These are phyloP conservation scores for Campopleginae sp. DNA, from an alignment of 2,888 invertebrate genomes.

Conservation along the genomic window DNA sequence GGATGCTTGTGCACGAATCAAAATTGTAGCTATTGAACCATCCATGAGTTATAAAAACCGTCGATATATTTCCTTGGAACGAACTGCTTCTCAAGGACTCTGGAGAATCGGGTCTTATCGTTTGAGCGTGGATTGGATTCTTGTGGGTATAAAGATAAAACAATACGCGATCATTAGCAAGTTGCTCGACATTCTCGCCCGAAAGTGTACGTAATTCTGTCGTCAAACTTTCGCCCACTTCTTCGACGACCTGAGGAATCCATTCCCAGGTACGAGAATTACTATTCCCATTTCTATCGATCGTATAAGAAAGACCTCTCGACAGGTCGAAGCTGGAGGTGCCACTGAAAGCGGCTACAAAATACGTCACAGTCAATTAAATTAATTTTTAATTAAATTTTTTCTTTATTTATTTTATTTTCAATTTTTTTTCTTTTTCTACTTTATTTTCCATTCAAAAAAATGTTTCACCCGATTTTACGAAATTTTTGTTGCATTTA, in stretches of 20 bases:
- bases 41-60: slow-evolving; percentile 10
- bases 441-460: too few relatives aligned
- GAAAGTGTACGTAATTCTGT: neutral
- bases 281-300: neutral
- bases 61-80: neutral
- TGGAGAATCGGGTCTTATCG: too few relatives aligned
- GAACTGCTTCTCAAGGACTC: neutral
- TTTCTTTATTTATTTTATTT: too few relatives aligned
- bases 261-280: neutral
- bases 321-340: neutral
- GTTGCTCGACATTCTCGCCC: too few relatives aligned
- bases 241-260: neutral
- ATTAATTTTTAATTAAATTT: neutral
- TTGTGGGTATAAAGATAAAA: neutral
- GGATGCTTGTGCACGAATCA: neutral
- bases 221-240: neutral
- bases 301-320: neutral
- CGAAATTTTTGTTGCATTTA: neutral
- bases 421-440: too few relatives aligned
- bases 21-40: neutral
- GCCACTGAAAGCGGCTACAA: neutral
- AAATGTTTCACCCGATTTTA: too few relatives aligned
- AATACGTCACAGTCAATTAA: neutral
- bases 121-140: neutral
- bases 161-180: neutral